Conservation (phyloP, 2,113 vertebrate genomes). For the Gasterosteus aculeatus region DNA sequence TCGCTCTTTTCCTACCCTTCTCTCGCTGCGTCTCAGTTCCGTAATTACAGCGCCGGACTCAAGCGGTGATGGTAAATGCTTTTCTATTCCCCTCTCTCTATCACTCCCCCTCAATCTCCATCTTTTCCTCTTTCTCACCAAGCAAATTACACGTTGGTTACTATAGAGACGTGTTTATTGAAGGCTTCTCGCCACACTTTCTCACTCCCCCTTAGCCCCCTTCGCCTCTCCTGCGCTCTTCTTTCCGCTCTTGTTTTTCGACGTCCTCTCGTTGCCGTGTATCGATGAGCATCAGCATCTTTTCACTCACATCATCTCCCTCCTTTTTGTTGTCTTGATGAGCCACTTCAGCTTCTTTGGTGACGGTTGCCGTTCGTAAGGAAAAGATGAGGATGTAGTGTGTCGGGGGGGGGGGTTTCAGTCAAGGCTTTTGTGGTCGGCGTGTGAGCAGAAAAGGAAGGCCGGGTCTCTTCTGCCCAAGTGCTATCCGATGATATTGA, state of each 20-base stretch:
- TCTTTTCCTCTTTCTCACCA: conserved; percentile 74
- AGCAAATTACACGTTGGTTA: conserved; percentile 82
- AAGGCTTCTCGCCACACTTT: conserved; percentile 71
- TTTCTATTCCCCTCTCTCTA: conserved; percentile 75
- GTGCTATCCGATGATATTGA: conserved; percentile 72
- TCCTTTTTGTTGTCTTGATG: conserved; percentile 25
- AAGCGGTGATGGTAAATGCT: conserved; percentile 84
- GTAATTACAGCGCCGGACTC: conserved; percentile 86
- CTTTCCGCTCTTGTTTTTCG: neutral
- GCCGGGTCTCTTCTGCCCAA: conserved; percentile 37
- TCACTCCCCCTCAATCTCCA: conserved; percentile 67
- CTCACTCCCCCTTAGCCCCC: conserved; percentile 46
- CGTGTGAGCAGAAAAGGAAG: conserved; percentile 55
- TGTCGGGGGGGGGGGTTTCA: conserved; percentile 29
- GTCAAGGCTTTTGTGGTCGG: conserved; percentile 49
- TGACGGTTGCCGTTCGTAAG: conserved; percentile 52
- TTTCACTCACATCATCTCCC: conserved; percentile 22
- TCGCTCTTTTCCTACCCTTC: conserved; percentile 58
- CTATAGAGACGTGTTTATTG: conserved; percentile 84
- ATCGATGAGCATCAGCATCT: conserved; percentile 44
- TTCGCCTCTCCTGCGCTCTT: conserved; percentile 8
- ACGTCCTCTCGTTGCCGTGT: conserved; percentile 13
- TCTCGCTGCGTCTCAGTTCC: conserved; percentile 67
- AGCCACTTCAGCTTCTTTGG: conserved; percentile 27
- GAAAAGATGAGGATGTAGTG: conserved; percentile 45